Base-by-base conservation (phyloP, 2,888 invertebrate species). In the Phytoseiulus persimilis region DNA sequence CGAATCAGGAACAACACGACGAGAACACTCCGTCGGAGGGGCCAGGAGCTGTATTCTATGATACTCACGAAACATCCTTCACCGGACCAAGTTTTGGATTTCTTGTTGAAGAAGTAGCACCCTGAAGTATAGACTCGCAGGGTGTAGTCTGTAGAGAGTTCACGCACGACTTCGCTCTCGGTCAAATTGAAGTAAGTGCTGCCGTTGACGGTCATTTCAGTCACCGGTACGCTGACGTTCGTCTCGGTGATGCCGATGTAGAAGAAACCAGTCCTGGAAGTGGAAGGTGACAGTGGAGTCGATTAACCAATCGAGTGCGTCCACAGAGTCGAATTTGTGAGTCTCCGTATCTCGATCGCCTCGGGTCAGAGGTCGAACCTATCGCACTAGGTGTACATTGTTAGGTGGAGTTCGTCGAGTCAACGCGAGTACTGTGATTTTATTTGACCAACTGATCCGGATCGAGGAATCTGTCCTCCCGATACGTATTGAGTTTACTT, bases 61-160 rank as follows among this genome's bases (percentile, higher is more conserved):
- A 65, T 65, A 91, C 91, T 91, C 91, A 92, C 92, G 90, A 90
- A 91, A 89, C 92, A 91, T 9, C 93, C 93, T n/a, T 92, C 91
- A 45, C 92, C 91, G 28, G 91, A 91, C 92, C 92, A 92, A 2
- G 91, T 91, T 2, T 91, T 91, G 0, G 90, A 90, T 3, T 90
- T 90, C 32, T 92, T 91, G 83, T 92, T 91, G 90, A 91, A 92
- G 91, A 92, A 93, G 89, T 92, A 92, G 91, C 93, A 93, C 3
- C 92, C 92, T 2, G 93, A 92, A 31, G 92, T 92, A 90, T 91
- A 92, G 3, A 92, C 91, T 23, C 92, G 90, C n/a, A 93, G 90
- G 32, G 91, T 91, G 91, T 93, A 93, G 90, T 92, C 91, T n/a
- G 92, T 92, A 0, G 91, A 91, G 90, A 93, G 92, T 31, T 91